Conservation (phyloP, 2,888 invertebrate genomes). For the Tetanocera ferruginea region DNA sequence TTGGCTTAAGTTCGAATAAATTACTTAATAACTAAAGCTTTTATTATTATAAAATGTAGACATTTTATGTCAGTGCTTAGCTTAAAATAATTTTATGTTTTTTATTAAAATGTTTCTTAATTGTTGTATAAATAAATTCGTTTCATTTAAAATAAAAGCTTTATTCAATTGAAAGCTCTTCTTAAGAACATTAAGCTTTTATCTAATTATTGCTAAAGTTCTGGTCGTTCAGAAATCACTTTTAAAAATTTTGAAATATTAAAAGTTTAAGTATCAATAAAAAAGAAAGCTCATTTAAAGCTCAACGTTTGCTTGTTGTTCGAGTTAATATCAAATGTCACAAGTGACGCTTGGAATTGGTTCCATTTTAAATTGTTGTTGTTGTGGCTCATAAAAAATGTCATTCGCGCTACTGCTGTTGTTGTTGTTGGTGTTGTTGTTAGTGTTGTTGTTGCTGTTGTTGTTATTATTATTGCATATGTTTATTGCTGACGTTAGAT, state of each 20-base stretch:
- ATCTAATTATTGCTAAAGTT: neutral
- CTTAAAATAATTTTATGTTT: too few species aligned
- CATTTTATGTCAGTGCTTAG: too few species aligned
- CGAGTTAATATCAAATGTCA: conserved; percentile 49
- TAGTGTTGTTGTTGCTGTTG: conserved; percentile 39
- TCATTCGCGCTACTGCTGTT: conserved; percentile 35
- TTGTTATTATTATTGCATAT: conserved; percentile 37
- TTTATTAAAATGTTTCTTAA: too few species aligned
- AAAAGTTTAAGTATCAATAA: neutral
- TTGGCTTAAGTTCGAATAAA: too few species aligned
- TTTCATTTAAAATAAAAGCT: neutral
- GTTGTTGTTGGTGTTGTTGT: conserved; percentile 39
- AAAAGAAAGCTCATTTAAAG: conserved; percentile 1
- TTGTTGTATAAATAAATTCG: too few species aligned
- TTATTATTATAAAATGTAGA: too few species aligned
- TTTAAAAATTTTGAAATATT: conserved; percentile 23
- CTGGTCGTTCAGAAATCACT: neutral
- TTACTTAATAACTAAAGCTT: too few species aligned
- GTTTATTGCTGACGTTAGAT: conserved; percentile 28
- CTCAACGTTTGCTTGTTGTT: neutral
- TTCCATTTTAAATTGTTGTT: conserved; percentile 58
- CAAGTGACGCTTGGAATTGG: conserved; percentile 50
- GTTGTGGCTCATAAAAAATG: conserved; percentile 24
- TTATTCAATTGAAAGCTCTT: neutral
- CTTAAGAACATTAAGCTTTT: neutral